Percentiles rank a stretch among this genome's conserved stretches.
phyloP scores from a whole-genome alignment of 2,797 vertebrate genomes.

The Sebastes melanostomus region DNA sequence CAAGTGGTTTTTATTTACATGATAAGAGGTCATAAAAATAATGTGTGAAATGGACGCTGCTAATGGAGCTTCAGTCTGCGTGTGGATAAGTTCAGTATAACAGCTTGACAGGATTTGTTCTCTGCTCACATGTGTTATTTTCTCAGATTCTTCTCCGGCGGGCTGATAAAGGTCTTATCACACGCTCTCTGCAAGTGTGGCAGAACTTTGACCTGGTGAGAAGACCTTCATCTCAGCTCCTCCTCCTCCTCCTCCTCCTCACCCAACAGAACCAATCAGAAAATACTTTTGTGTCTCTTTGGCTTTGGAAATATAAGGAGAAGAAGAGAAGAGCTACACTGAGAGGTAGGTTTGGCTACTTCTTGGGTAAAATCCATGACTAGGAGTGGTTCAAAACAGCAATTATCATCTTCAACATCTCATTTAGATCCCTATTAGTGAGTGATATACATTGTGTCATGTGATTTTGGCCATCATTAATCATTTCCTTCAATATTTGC shows the following conservation, averaged over 20 bases:
- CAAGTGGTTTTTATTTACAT: background rate
- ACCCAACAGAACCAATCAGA: conserved; percentile 39
- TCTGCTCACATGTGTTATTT: conserved; percentile 54
- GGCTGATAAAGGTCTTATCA: conserved; percentile 76
- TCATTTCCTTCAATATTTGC: background rate
- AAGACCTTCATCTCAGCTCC: conserved; percentile 22
- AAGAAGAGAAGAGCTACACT: conserved; percentile 17
- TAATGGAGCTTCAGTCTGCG: background rate
- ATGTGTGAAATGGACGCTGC: background rate
- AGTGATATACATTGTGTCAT: background rate
- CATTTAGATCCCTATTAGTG: background rate
- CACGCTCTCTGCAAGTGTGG: conserved; percentile 1
- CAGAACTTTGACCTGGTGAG: conserved; percentile 77
- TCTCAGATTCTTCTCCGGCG: conserved; percentile 53
- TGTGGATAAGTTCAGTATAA: background rate
- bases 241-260: background rate
- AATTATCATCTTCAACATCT: background rate
- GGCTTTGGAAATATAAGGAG: background rate
- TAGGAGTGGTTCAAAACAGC: background rate
- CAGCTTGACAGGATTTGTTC: background rate
- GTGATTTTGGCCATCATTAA: background rate
- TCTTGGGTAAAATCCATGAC: background rate
- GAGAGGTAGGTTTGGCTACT: conserved; percentile 46
- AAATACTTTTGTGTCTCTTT: conserved; percentile 17
- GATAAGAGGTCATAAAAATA: background rate